Evolutionary conservation across 2,797 vertebrate species (phyloP), one percentile per base, ranked within the genome.

Genomic region (Epinephelus coioides): DNA sequence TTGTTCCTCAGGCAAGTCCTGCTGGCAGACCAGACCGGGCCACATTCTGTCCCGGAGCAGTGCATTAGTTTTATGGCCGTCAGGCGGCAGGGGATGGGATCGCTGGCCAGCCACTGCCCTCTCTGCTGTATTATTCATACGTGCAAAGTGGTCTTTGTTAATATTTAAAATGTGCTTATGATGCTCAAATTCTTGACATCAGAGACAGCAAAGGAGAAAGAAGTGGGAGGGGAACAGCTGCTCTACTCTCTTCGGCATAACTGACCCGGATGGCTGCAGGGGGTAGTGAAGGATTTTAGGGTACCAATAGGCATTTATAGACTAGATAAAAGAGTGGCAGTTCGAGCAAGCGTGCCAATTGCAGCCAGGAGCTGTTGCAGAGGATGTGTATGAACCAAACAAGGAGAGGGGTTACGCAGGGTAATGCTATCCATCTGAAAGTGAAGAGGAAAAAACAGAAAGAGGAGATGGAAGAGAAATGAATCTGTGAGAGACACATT

Each of bases 81-180:
- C 85, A 86, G 88, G 91, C 89, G 83, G 93, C 88, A 91, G 84
- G 87, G 92, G 89, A 91, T 91, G 91, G 87, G 92, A 95, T 95
- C 89, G 70, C 93, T 92, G 92, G 94, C 92, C 89, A 90, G 91
- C 90, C 92, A 74, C 91, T 94, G 92, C 88, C 91, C 94, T 92
- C 89, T 82, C 87, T 94, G 90, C 92, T 96, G 90, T 95, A 96
- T 96, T 96, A 96, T 96, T 96, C 94, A 96, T 96, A 89, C 44
- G 89, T 91, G 92, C 95, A 96, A 96, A 96, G 95, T 96, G 95
- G 95, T 95, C 93, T 93, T 94, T 92, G 95, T 96, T 95, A 96
- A 96, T 96, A 96, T 96, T 96, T 96, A 95, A 96, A 95, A 95
- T 91, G 94, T 94, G 95, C 95, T 96, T 95, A 95, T 93, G 94